Evolutionary conservation across 2,113 vertebrate species (phyloP).

Genomic region (Ardeotis arabs): DNA sequence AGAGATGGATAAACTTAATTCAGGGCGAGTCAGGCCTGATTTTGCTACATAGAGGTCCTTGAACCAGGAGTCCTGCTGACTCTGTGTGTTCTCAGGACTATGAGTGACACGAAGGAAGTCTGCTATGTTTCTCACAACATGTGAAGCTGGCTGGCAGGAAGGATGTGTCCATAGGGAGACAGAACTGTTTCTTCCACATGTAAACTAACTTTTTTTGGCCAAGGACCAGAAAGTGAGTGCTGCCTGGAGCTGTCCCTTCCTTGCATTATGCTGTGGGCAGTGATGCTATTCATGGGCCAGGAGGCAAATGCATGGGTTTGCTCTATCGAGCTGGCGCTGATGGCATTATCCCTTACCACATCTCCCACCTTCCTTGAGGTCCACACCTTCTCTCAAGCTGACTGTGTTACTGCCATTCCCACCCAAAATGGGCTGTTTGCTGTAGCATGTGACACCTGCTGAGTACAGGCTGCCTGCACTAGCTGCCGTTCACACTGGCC

Average conservation of each 20-base stretch:
- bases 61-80: background rate
- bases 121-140: too few relatives aligned
- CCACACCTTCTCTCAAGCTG: background rate
- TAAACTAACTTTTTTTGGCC: background rate
- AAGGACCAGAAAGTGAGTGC: background rate
- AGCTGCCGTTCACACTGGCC: accelerated
- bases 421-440: background rate
- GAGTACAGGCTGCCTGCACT: accelerated
- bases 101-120: accelerated
- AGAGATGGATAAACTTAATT: background rate
- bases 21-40: background rate
- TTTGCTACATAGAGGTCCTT: background rate
- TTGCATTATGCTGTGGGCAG: background rate
- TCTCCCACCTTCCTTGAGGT: background rate
- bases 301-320: background rate
- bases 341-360: background rate
- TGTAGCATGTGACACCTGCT: background rate
- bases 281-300: background rate
- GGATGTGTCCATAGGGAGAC: background rate
- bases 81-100: background rate
- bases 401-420: background rate
- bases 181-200: background rate
- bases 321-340: background rate
- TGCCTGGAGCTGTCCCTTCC: background rate
- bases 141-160: background rate